Evolutionary conservation across 1,140 invertebrate species (phyloP).

Genomic region (Odontomachus brunneus): DNA sequence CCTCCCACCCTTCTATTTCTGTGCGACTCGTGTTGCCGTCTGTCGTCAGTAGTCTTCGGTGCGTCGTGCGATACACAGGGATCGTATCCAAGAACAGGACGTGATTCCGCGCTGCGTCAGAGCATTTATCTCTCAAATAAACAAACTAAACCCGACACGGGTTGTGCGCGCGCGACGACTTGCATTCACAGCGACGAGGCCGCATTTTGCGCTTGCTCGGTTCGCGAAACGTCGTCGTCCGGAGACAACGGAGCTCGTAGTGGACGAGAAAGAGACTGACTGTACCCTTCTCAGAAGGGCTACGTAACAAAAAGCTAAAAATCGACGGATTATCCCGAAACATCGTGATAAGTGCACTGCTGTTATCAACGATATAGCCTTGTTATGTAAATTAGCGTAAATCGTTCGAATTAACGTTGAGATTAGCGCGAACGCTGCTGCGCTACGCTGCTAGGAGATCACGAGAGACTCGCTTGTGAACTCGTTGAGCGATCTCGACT

Average conservation of each 20-base stretch:
- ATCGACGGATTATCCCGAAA: neutral
- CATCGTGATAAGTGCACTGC: neutral
- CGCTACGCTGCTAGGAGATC: neutral
- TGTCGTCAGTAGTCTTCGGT: constrained; percentile 75
- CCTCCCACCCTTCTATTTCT: constrained; percentile 61
- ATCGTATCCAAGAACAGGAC: neutral
- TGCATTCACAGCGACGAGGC: neutral
- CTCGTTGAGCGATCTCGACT: neutral
- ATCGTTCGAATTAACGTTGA: neutral
- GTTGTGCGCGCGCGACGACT: neutral
- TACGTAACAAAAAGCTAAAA: neutral
- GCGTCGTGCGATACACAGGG: constrained; percentile 55
- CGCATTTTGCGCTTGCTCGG: too few species aligned
- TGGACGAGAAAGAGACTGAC: neutral
- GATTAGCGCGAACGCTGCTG: neutral
- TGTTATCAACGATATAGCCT: neutral
- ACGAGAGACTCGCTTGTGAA: neutral
- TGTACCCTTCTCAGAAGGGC: neutral
- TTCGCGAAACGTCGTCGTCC: neutral
- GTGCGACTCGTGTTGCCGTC: constrained; percentile 61
- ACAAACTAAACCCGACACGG: neutral
- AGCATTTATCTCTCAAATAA: neutral
- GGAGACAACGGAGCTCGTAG: neutral
- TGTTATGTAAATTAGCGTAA: neutral
- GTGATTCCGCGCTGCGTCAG: neutral